These are phyloP conservation scores for Liopterus haemorrhoidalis DNA, from an alignment of 2,888 invertebrate genomes.

Conservation along the genomic window DNA sequence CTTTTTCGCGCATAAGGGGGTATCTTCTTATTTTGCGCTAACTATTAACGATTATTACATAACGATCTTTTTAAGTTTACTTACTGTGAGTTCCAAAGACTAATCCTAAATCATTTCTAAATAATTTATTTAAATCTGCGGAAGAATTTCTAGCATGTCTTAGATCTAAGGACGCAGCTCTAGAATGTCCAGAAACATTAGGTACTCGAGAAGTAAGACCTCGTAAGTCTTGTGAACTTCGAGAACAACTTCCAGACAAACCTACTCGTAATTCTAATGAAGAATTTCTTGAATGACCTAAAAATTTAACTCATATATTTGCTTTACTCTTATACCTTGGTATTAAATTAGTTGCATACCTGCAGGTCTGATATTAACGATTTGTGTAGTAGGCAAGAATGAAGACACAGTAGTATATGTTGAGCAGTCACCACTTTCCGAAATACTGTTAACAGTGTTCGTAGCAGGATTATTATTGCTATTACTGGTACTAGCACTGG, in stretches of 20 bases:
- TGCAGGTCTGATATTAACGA: too few species aligned
- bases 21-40: too few species aligned
- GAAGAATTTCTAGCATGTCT: conserved; percentile 68
- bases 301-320: conserved; percentile 15
- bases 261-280: conserved; percentile 68
- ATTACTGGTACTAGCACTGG: conserved; percentile 20
- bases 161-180: conserved; percentile 76
- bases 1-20: too few species aligned
- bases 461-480: too few species aligned
- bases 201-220: conserved; percentile 42
- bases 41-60: too few species aligned
- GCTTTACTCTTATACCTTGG: background rate
- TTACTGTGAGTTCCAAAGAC: conserved; percentile 58
- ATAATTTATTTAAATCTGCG: conserved; percentile 66
- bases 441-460: too few species aligned
- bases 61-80: too few species aligned
- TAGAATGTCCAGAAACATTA: conserved; percentile 60
- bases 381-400: too few species aligned
- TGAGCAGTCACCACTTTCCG: too few species aligned
- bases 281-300: conserved; percentile 71
- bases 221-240: conserved; percentile 48
- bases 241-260: conserved; percentile 43
- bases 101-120: conserved; percentile 64
- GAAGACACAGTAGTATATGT: too few species aligned
- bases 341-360: background rate